These are phyloP conservation scores for Sesamia inferens DNA, from an alignment of 2,888 invertebrate genomes.

Conservation along the genomic window DNA sequence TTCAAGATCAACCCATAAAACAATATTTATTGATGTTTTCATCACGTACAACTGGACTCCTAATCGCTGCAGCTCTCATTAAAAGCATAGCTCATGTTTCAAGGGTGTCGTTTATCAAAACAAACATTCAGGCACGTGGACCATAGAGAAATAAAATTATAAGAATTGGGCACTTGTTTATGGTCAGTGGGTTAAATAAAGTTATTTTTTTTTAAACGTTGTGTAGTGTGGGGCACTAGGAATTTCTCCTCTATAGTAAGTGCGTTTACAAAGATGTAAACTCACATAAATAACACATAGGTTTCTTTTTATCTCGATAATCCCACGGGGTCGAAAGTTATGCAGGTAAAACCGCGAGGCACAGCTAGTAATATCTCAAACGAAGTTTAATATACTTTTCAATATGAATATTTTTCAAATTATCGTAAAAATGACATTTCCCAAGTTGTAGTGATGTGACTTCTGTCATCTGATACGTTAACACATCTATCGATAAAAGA, in stretches of 20 bases:
- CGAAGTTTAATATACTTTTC: neutral
- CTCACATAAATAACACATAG: too few species aligned
- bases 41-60: constrained; percentile 32
- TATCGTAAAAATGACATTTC: neutral
- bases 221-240: too few species aligned
- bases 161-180: constrained; percentile 16
- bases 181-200: neutral
- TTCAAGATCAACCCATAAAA: constrained; percentile 13
- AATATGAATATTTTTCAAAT: neutral
- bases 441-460: constrained; percentile 15
- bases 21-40: constrained; percentile 32
- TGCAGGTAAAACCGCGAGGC: too few species aligned
- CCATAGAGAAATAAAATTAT: constrained; percentile 19
- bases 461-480: neutral
- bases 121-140: constrained; percentile 44
- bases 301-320: too few species aligned
- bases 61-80: constrained; percentile 22
- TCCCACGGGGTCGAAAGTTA: too few species aligned
- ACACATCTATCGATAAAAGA: constrained; percentile 1
- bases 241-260: too few species aligned
- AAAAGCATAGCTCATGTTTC: constrained; percentile 29
- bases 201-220: too few species aligned
- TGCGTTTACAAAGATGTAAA: too few species aligned
- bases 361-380: too few species aligned
- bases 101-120: constrained; percentile 39